These are phyloP conservation scores for Drosophila suboccidentalis DNA, from an alignment of 2,888 invertebrate genomes.

Conservation along the genomic window DNA sequence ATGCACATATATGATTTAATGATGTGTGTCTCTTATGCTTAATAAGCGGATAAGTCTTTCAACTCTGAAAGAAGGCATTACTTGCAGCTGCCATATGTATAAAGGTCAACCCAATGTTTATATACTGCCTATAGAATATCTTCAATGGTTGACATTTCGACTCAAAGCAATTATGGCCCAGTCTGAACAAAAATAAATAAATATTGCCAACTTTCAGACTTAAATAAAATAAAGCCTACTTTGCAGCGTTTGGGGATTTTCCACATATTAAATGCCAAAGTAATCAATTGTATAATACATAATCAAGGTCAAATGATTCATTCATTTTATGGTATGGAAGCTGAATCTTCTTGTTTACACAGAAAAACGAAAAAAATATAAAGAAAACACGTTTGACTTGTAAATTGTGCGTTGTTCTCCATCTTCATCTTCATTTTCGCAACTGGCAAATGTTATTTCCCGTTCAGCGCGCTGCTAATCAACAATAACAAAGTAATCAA, in stretches of 20 bases:
- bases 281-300: conserved; percentile 1
- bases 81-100: conserved; percentile 13
- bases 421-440: conserved; percentile 1
- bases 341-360: conserved; percentile 39
- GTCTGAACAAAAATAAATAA: neutral
- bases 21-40: conserved; percentile 9
- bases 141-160: neutral
- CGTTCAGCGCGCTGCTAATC: conserved; percentile 41
- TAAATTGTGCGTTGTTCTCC: conserved; percentile 23
- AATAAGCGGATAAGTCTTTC: conserved; percentile 40
- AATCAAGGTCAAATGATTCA: conserved; percentile 48
- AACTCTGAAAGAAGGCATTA: conserved; percentile 19
- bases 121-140: neutral
- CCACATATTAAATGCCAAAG: neutral
- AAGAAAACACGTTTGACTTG: conserved; percentile 27
- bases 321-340: neutral
- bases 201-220: neutral
- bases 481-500: conserved; percentile 54
- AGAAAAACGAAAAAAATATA: neutral
- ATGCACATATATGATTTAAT: neutral
- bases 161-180: neutral
- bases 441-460: conserved; percentile 16
- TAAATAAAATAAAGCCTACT: conserved; percentile 23
- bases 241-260: conserved; percentile 9
- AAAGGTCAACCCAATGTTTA: conserved; percentile 18